Base-by-base conservation (phyloP, 1,140 invertebrate species). In the roundworm (Caenorhabditis elegans) region DNA sequence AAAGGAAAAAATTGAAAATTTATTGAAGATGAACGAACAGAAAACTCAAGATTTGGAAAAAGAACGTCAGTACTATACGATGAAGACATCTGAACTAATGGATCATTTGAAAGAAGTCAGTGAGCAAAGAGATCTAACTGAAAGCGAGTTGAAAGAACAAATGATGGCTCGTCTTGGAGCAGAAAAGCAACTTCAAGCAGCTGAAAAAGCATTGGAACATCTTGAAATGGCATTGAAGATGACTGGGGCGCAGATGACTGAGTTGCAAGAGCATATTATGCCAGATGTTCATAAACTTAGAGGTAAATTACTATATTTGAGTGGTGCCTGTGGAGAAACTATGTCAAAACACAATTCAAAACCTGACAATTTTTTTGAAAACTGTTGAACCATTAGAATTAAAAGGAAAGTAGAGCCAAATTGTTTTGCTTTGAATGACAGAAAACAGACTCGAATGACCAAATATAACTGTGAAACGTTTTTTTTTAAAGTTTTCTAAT, bases 101-200 rank as follows among this genome's bases (percentile, higher is more conserved):
- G 70, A 55, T 60, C 46, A 80, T 78, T 83, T 87, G 22, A 55
- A 88, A 82, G 86, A 88, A 51, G 77, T 88, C 28, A 83, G 78
- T 51, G 84, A 87, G 36, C 87, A 88, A 75, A 87, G 88, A 65
- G 87, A 87, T 26, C 49, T 88, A 31, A 87, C 87, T 11, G 87
- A 88, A 78, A 51, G 80, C 0, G 87, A 88, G 70, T 80, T 88
- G 28, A 65, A 85, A 31, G 86, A 88, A 46, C 86, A 88, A 55
- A 80, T 88, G 55, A 76, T 85, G 48, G 87, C 87, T 1, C 26
- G 87, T 15, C 34, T 86, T 5, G 87, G 83, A 15, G 87, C 87
- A 3, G 87, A 88, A 79, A 88, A 83, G 78, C 86, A 87, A 49
- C 77, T 88, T 19, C 82, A 83, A 22, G 82, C 82, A 3, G 82